Base-by-base conservation (phyloP, 2,113 vertebrate genomes). In the Apus apus region DNA sequence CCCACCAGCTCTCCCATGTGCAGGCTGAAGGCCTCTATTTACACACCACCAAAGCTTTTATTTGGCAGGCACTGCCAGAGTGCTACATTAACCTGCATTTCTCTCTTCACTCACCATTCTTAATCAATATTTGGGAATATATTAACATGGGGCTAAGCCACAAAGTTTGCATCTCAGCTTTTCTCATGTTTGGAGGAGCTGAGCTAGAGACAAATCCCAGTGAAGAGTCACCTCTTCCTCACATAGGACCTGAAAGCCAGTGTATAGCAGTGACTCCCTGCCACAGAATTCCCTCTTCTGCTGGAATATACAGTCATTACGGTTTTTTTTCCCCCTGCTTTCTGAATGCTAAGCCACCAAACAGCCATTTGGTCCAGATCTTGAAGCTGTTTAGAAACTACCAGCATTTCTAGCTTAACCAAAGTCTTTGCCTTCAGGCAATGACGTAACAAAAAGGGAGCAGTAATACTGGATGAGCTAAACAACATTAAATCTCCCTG, bases 101-200 rank as follows among this genome's bases (percentile, higher is more conserved):
- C 77, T 75, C 29, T 85, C 60, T 74, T 93, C 80, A 75, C 85
- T 91, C 83, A 78, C 65, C 7, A 0, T 66, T 92, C 79, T 87
- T 96, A 95, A 94, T 95, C 92, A 85, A 74, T 56, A 51, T 87
- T 95, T 73, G 40, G 66, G 81, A 89, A 87, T 68, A 40, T 50
- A 87, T 71, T 78, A 90, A 65, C 3, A 6, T 64, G 50, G 40
- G 40, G 25, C 62, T 91, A 78, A 87, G 70, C 89, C 91, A 68
- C 89, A 93, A 34, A 60, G 32, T 92, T 95, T 94, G 76, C 91
- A 94, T 89, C 40, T 61, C 45, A 71, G 62, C 25, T 94, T 92
- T 90, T 50, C 21, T 87, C 45, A 8, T 62, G 26, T 73, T 78
- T 0, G 0, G 30, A 94, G 58, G 4, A 92, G 84, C 66, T 93